Percentiles rank a stretch among this genome's conserved stretches.
phyloP scores from a whole-genome alignment of 2,113 vertebrate species.

The Labrus mixtus region DNA sequence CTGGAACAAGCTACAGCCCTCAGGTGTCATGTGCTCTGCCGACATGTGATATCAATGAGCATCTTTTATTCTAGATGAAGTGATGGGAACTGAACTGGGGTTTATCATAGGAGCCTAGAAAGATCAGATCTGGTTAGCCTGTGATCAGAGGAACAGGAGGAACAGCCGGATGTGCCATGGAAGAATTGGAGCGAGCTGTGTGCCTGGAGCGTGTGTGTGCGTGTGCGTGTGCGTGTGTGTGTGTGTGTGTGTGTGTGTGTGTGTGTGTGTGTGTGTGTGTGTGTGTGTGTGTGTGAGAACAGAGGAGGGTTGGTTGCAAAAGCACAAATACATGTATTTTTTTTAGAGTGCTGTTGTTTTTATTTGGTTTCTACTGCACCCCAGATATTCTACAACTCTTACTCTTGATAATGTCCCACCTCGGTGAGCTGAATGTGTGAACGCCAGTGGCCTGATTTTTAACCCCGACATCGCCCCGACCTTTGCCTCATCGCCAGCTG shows the following conservation, averaged over 20 bases:
- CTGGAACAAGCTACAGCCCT: conserved; percentile 23
- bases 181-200: conserved; percentile 61
- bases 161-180: conserved; percentile 56
- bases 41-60: conserved; percentile 29
- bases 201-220: conserved; percentile 46
- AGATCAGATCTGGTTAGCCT: conserved; percentile 58
- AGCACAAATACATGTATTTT: conserved; percentile 35
- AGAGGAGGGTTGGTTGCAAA: conserved; percentile 2
- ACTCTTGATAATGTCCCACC: too few relatives aligned
- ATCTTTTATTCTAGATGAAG: conserved; percentile 33
- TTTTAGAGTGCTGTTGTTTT: too few relatives aligned
- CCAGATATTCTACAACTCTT: too few relatives aligned
- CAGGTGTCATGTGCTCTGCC: conserved; percentile 36
- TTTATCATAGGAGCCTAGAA: conserved; percentile 38
- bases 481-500: too few relatives aligned
- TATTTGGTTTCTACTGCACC: too few relatives aligned
- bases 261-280: conserved; percentile 17
- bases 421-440: too few relatives aligned
- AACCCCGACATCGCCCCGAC: too few relatives aligned
- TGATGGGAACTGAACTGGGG: not conserved
- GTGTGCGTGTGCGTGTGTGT: conserved; percentile 16
- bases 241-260: not conserved
- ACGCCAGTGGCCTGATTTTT: too few relatives aligned
- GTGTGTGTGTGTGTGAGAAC: conserved; percentile 4
- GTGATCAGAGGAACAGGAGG: conserved; percentile 58